phyloP scores from a whole-genome alignment of 2,888 invertebrate genomes.

The Argyresthia goedartella region DNA sequence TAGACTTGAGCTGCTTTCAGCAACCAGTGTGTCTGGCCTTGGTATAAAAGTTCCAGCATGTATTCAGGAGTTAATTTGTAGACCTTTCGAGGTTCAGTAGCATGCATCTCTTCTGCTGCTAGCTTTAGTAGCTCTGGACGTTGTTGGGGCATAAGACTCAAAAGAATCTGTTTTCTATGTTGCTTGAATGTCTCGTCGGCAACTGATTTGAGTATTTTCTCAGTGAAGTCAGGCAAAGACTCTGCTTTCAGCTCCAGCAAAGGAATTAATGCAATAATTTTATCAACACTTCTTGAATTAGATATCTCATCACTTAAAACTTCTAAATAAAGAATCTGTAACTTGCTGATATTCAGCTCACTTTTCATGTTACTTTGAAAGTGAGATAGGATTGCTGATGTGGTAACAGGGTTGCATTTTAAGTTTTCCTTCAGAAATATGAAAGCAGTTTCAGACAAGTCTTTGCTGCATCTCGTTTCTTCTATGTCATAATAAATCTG shows the following conservation, averaged over 20 bases:
- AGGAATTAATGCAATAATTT: constrained; percentile 43
- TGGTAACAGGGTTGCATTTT: constrained; percentile 51
- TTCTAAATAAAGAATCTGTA: constrained; percentile 45
- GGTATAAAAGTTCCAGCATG: constrained; percentile 63
- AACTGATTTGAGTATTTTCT: constrained; percentile 38
- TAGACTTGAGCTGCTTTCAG: constrained; percentile 57
- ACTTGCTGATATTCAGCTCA: constrained; percentile 26
- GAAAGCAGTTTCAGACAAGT: constrained; percentile 34
- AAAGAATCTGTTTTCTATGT: constrained; percentile 53
- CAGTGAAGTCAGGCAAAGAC: constrained; percentile 32
- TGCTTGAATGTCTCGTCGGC: constrained; percentile 47
- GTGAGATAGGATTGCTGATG: constrained; percentile 35
- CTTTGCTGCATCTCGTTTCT: constrained; percentile 34
- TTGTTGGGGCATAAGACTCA: constrained; percentile 49
- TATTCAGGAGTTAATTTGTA: constrained; percentile 61
- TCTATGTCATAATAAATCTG: constrained; percentile 38
- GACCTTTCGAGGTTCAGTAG: constrained; percentile 49
- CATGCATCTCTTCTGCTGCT: constrained; percentile 44
- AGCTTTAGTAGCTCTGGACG: constrained; percentile 41
- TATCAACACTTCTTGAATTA: constrained; percentile 39
- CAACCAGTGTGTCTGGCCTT: constrained; percentile 59
- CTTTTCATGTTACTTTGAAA: constrained; percentile 31
- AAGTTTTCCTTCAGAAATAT: constrained; percentile 56
- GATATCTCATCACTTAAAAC: constrained; percentile 39
- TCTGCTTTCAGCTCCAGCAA: constrained; percentile 42